Conservation (phyloP, 2,888 invertebrate genomes). For the Dilophus febrilis region DNA sequence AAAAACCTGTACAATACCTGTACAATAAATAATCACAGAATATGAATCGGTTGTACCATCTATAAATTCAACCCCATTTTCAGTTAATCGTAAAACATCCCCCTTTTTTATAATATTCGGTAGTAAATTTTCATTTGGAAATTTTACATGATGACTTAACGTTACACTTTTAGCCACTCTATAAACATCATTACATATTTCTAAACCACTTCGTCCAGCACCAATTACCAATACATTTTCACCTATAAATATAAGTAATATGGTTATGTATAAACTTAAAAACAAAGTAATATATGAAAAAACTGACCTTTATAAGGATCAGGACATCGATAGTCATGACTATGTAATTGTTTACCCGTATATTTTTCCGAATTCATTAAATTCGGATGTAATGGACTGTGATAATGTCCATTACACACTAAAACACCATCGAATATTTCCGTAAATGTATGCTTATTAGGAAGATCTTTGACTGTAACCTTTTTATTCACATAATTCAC, state of each 20-base stretch:
- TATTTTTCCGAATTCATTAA: constrained; percentile 50
- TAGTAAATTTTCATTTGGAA: constrained; percentile 45
- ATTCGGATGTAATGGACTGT: constrained; percentile 52
- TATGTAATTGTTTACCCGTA: constrained; percentile 44
- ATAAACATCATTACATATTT: constrained; percentile 52
- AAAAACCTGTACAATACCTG: constrained; percentile 32
- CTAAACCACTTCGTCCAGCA: constrained; percentile 75
- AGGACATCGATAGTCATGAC: constrained; percentile 67
- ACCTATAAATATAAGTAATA: constrained; percentile 18
- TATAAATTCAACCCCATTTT: constrained; percentile 37
- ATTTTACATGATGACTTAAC: constrained; percentile 51
- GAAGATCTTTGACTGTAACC: constrained; percentile 21
- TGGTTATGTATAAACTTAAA: background rate
- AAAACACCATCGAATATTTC: constrained; percentile 59
- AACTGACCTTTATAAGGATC: constrained; percentile 41
- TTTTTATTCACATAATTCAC: too few species aligned
- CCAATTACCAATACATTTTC: constrained; percentile 65
- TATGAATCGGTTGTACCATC: constrained; percentile 45
- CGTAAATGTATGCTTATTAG: constrained; percentile 23
- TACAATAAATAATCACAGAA: constrained; percentile 60
- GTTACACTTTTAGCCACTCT: constrained; percentile 41
- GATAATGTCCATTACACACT: constrained; percentile 76
- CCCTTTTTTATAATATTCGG: constrained; percentile 47
- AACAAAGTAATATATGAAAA: background rate
- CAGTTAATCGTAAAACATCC: constrained; percentile 37